Base-by-base conservation (phyloP, 2,888 invertebrate species). In the Stomorhina lunata region DNA sequence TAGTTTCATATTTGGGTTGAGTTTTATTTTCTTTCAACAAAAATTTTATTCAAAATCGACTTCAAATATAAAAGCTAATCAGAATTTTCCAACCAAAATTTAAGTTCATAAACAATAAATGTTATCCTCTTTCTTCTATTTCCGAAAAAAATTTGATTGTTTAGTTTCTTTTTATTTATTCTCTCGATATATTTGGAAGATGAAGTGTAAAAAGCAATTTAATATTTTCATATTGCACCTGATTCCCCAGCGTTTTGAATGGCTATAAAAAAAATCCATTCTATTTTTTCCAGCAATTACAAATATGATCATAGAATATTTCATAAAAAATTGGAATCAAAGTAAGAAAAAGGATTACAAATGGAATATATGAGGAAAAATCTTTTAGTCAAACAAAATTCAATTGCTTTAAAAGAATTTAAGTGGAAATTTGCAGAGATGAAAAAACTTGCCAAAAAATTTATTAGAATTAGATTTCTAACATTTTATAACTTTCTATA, bases 201-300 rank as follows among this genome's bases (percentile, higher is more conserved):
- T 61, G 50, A 72, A 61, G 59, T 61, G 61, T 61, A 53, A 72
- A 72, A 61, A 50, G 37, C 72, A 72, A 72, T 72, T 72, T 72
- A 72, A 61, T 72, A 61, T 72, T 72, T 48, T 50, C 50, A 61
- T 37, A 53, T 61, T 50, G 57, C 72, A 72, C 72, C 72, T 72
- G 72, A 17, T 53, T 37, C 71, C n/a, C 17, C 25, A 72, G 12
- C 25, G 29, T 29, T 45, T 65, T 45, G 6, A 12, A 9, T 29
- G n/a, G 45, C 43, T 2, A 6, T 15, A 9, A 27, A 15, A 27
- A 22, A 43, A 27, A 25, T 5, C 1, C n/a, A 15, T 6, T 40
- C 40, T 4, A 15, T 40, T 2, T 12, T 37, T 10, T 17, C 17
- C 40, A 5, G 15, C 43, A 17, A 43, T n/a, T n/a, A n/a, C n/a